Percentiles rank a stretch among this genome's conserved stretches.
These are phyloP conservation scores for Drosophila pruinosa DNA, from an alignment of 1,140 invertebrate genomes.

Conservation along the genomic window DNA sequence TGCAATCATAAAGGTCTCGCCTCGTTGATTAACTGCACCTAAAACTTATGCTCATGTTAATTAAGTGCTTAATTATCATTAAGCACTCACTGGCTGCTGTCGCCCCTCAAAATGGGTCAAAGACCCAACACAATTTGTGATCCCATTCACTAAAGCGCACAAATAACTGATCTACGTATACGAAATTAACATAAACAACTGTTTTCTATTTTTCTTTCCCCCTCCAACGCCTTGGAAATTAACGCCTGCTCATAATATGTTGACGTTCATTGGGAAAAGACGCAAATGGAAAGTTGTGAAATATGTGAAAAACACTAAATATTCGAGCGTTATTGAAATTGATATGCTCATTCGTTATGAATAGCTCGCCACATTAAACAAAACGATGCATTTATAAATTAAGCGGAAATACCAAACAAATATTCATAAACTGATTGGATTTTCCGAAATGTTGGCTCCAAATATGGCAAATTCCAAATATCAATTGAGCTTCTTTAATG, in stretches of 20 bases:
- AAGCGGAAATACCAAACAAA: too few species aligned
- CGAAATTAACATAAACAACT: constrained; percentile 74
- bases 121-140: constrained; percentile 54
- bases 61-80: constrained; percentile 57
- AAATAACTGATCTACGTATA: constrained; percentile 36
- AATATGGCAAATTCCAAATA: too few species aligned
- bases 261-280: constrained; percentile 30
- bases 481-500: too few species aligned
- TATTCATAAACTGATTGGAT: too few species aligned
- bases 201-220: constrained; percentile 41
- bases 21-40: constrained; percentile 41
- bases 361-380: neutral
- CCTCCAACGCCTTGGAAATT: constrained; percentile 40
- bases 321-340: neutral
- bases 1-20: constrained; percentile 34
- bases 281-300: constrained; percentile 49
- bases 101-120: constrained; percentile 43
- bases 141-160: constrained; percentile 29
- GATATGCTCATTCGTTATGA: neutral
- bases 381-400: too few species aligned
- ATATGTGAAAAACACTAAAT: neutral
- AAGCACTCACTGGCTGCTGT: neutral
- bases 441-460: too few species aligned
- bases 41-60: constrained; percentile 57
- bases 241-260: constrained; percentile 63